Conservation (phyloP, 2,113 vertebrate species). For the Eubucco bourcierii region DNA sequence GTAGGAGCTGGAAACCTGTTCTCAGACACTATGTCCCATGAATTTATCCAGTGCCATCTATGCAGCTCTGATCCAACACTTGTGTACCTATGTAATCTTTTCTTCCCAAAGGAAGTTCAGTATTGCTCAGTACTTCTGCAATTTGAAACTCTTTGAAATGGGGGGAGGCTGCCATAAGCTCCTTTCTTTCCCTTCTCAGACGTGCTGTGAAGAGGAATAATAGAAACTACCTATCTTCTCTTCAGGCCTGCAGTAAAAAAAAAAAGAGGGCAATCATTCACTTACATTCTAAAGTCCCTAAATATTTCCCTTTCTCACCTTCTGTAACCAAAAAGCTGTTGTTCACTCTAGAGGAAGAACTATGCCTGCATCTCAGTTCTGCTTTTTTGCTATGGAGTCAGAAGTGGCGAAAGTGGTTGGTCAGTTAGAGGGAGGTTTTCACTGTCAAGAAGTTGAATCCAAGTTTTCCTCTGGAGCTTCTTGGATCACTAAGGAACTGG, state of each 20-base stretch:
- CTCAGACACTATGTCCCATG: not conserved
- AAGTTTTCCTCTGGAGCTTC: not conserved
- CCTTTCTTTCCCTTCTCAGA: not conserved
- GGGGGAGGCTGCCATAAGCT: not conserved
- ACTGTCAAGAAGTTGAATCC: not conserved
- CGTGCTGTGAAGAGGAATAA: not conserved
- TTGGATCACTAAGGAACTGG: not conserved
- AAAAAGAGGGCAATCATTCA: not conserved
- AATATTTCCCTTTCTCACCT: not conserved
- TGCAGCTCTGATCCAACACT: not conserved
- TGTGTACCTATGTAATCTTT: not conserved
- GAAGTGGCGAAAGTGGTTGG: not conserved
- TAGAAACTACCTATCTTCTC: not conserved
- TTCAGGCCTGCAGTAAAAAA: not conserved
- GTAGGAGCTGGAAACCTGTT: not conserved
- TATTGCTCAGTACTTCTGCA: not conserved
- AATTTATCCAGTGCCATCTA: not conserved
- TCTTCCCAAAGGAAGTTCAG: not conserved
- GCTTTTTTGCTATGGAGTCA: not conserved
- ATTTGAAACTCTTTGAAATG: not conserved
- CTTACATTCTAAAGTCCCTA: not conserved
- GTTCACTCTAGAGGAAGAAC: not conserved
- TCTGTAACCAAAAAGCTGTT: not conserved
- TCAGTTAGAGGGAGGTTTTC: not conserved
- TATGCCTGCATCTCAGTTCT: not conserved